phyloP scores from a whole-genome alignment of 1,140 invertebrate species.

The Mya arenaria region DNA sequence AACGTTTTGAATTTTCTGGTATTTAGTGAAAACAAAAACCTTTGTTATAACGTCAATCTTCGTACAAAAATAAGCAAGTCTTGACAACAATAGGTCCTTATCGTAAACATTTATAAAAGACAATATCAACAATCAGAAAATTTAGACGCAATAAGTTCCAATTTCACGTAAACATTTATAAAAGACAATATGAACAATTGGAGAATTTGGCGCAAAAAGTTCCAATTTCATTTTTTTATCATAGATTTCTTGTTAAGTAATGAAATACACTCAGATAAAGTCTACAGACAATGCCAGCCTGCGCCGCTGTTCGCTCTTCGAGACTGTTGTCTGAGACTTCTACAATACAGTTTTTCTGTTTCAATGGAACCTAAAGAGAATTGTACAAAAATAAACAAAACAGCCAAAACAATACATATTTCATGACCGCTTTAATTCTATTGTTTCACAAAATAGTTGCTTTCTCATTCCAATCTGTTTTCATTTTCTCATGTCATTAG shows the following conservation, averaged over 20 bases:
- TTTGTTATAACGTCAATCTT: no score
- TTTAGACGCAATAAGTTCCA: background rate
- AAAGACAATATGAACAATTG: background rate
- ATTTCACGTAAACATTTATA: background rate
- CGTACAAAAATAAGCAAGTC: background rate
- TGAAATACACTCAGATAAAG: background rate
- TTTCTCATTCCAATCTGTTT: background rate
- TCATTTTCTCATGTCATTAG: background rate
- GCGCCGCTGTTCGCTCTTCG: background rate
- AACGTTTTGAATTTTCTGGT: no score
- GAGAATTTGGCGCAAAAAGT: background rate
- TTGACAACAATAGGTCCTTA: background rate
- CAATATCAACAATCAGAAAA: background rate
- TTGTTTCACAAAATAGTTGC: background rate
- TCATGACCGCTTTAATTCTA: background rate
- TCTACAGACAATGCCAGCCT: background rate
- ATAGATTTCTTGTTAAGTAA: background rate
- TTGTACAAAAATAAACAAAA: no score
- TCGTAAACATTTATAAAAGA: background rate
- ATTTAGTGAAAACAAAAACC: no score
- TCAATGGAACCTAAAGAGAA: background rate
- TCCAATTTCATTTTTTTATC: background rate
- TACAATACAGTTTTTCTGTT: background rate
- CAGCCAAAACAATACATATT: constrained; percentile 1
- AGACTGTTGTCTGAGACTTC: background rate